Evolutionary conservation across 1,140 invertebrate genomes (phyloP), one percentile per base, ranked within the genome.

Genomic region (Cyclina sinensis): DNA sequence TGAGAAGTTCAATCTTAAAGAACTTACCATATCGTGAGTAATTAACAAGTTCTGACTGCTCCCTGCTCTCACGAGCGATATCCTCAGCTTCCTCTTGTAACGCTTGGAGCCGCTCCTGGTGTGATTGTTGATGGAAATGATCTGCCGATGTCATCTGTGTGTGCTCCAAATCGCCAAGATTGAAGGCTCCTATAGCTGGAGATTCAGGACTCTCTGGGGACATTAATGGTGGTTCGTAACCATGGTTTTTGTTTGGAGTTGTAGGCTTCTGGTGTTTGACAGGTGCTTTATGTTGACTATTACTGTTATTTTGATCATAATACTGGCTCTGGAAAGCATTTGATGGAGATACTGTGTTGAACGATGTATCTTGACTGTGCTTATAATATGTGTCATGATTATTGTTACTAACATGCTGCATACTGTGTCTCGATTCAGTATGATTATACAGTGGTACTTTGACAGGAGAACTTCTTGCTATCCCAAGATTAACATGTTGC

Each of bases 21-120:
- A 4, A 74, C 83, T 74, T 21, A 86, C 84, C 51, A 65, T 57
- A 86, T 86, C 84, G 78, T 21, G 84, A 74, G 12, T 78, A 35
- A 12, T 78, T 46, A 9, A 62, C 70, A 14, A 86, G 74, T n/a
- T 78, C 54, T 5, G 74, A 51, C 37, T 86, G 84, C 59, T 86
- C 84, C 30, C 43, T 79, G 37, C 30, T 79, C 37, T 86, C 84
- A 16, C 35, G 39, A 7, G 51, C 84, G 30, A 86, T 76, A 21
- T 78, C 74, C 12, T 51, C 84, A 24, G 70, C 73, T 32, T 86
- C 84, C 39, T 78, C 84, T 4, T 65, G 51, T 16, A 86, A 27
- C 1, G 51, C 74, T 24, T 79, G 70, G 1, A 76, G 46, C 21
- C 37, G 35, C 51, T 86, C 57, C 39, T 65, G 57, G n/a, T 78